Evolutionary conservation across 2,797 vertebrate species (phyloP).

Genomic region (Gallinago stenura): DNA sequence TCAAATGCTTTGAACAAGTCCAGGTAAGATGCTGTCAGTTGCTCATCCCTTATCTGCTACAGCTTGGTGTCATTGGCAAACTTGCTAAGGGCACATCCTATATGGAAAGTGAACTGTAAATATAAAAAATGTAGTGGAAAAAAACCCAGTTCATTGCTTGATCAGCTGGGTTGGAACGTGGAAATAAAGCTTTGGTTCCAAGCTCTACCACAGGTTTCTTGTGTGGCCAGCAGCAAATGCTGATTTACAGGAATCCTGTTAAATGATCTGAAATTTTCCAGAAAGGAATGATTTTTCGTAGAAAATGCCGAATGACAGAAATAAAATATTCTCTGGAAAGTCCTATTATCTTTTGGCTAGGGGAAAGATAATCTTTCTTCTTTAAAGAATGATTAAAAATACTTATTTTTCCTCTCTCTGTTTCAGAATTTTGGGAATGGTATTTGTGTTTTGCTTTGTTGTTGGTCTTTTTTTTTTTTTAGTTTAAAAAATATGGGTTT

Average conservation of each 20-base stretch:
- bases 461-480: neutral
- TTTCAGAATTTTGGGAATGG: neutral
- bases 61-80: neutral
- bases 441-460: neutral
- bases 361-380: neutral
- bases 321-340: neutral
- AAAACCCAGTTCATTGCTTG: neutral
- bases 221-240: neutral
- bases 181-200: neutral
- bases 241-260: neutral
- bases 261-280: neutral
- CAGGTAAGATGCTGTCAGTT: neutral
- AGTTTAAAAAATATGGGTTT: neutral
- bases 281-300: neutral
- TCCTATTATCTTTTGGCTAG: neutral
- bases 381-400: neutral
- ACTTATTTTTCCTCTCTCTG: neutral
- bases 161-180: accelerated
- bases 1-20: neutral
- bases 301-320: neutral
- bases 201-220: neutral
- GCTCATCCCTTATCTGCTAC: neutral
- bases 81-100: neutral
- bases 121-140: neutral
- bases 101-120: neutral